A percentile compares a stretch with the other conserved stretches of the same genome.
Evolutionary conservation across 2,888 invertebrate genomes (phyloP).

Genomic region (Incurvaria masculella): DNA sequence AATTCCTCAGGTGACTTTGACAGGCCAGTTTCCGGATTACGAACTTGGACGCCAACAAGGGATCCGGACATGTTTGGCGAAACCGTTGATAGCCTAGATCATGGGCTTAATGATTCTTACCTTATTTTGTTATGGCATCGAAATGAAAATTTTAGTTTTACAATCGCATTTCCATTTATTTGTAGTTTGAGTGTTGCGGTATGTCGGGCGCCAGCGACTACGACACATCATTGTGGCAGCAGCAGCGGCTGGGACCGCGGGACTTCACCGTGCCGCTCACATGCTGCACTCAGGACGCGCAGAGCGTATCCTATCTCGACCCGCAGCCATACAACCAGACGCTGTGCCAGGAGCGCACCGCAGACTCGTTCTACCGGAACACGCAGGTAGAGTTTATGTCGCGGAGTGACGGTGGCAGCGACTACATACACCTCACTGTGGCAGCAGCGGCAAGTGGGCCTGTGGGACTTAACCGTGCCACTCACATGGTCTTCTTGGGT

Average conservation of each 20-base stretch:
- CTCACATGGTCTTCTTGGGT: slow-evolving; percentile 69
- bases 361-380: slow-evolving; percentile 57
- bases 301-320: slow-evolving; percentile 64
- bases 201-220: slow-evolving; percentile 76
- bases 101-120: too few species aligned
- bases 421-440: slow-evolving; percentile 80
- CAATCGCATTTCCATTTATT: slow-evolving; percentile 14
- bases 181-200: slow-evolving; percentile 76
- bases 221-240: slow-evolving; percentile 76
- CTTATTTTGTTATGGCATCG: too few species aligned
- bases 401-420: slow-evolving; percentile 73
- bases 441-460: slow-evolving; percentile 71
- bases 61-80: too few species aligned
- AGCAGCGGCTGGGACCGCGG: slow-evolving; percentile 69
- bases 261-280: slow-evolving; percentile 66
- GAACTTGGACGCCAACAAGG: too few species aligned
- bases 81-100: too few species aligned
- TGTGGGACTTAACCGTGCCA: slow-evolving; percentile 65
- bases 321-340: slow-evolving; percentile 70
- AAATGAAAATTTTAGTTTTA: too few species aligned
- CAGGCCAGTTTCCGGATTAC: too few species aligned
- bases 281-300: slow-evolving; percentile 65
- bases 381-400: slow-evolving; percentile 55
- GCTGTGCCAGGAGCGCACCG: slow-evolving; percentile 65
- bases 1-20: too few species aligned